Percentiles rank a stretch among this genome's conserved stretches.
Conservation (phyloP, 2,113 vertebrate species). For the Dromaius novaehollandiae region DNA sequence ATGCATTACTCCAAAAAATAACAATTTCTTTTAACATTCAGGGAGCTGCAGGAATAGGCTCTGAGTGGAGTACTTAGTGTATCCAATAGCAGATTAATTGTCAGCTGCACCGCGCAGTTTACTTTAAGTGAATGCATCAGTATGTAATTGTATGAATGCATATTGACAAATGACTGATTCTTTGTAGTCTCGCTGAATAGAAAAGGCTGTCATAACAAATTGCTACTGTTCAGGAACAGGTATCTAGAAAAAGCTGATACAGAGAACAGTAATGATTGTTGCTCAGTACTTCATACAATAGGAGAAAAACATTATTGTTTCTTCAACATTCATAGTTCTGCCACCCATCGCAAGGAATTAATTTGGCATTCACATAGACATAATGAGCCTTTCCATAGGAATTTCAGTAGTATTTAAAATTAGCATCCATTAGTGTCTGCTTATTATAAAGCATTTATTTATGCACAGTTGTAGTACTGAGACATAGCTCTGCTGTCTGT, state of each 20-base stretch:
- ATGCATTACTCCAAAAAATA: not conserved
- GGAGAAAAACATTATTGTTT: constrained; percentile 38
- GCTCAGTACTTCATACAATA: constrained; percentile 6
- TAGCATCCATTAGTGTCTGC: not conserved
- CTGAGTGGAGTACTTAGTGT: not conserved
- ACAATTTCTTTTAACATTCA: not conserved
- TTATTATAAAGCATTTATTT: not conserved
- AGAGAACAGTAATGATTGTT: constrained; percentile 1
- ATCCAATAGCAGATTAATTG: constrained; percentile 40
- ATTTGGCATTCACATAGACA: not conserved
- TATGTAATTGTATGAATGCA: constrained; percentile 40
- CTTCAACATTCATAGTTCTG: constrained; percentile 11
- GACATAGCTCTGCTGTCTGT: not conserved
- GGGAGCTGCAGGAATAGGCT: not conserved
- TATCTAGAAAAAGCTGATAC: constrained; percentile 35
- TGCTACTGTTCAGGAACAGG: constrained; percentile 53
- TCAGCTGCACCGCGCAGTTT: not conserved
- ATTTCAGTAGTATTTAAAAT: not conserved
- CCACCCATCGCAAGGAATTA: constrained; percentile 4
- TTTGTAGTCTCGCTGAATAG: constrained; percentile 46
- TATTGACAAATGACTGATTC: constrained; percentile 59
- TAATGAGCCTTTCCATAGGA: not conserved
- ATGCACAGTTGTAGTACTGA: not conserved
- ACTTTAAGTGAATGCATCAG: not conserved
- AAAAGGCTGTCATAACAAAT: constrained; percentile 70